Conservation (phyloP, 2,797 vertebrate species). For the Enteromius mattozi region DNA sequence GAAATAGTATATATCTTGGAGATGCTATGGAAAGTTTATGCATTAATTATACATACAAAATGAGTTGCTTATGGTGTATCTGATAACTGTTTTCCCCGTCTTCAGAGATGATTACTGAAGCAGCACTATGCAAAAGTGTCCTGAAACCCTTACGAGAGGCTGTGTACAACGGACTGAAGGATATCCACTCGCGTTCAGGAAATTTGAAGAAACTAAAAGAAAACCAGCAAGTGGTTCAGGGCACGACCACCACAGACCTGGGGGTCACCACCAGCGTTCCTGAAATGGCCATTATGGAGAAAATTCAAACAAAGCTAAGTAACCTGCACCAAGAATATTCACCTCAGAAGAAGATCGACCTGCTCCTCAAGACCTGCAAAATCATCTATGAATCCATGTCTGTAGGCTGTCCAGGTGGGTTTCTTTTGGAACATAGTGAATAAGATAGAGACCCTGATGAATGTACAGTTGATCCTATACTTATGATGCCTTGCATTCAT, state of each 20-base stretch:
- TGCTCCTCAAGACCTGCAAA: slow-evolving; percentile 94
- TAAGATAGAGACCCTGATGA: neutral
- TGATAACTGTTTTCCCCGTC: slow-evolving; percentile 26
- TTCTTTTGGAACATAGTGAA: neutral
- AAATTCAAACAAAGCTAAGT: slow-evolving; percentile 89
- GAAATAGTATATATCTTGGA: neutral
- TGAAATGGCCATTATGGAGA: slow-evolving; percentile 87
- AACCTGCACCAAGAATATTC: slow-evolving; percentile 92
- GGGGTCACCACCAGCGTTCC: slow-evolving; percentile 93
- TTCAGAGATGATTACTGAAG: slow-evolving; percentile 90
- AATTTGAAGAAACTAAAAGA: slow-evolving; percentile 85
- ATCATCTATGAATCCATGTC: slow-evolving; percentile 98
- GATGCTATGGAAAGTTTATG: neutral
- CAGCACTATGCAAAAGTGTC: slow-evolving; percentile 91
- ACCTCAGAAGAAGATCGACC: slow-evolving; percentile 93
- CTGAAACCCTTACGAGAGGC: slow-evolving; percentile 91
- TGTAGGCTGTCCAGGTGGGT: slow-evolving; percentile 86
- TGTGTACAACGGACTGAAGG: slow-evolving; percentile 84
- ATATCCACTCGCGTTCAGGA: slow-evolving; percentile 81
- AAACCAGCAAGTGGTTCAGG: slow-evolving; percentile 87
- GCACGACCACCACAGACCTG: slow-evolving; percentile 92
- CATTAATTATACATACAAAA: neutral
- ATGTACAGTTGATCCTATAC: neutral
- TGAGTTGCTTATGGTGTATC: slow-evolving; percentile 6
- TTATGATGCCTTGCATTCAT: neutral